Evolutionary conservation across 2,888 invertebrate genomes (phyloP), one percentile per base, ranked within the genome.

Genomic region (Ceramica pisi): DNA sequence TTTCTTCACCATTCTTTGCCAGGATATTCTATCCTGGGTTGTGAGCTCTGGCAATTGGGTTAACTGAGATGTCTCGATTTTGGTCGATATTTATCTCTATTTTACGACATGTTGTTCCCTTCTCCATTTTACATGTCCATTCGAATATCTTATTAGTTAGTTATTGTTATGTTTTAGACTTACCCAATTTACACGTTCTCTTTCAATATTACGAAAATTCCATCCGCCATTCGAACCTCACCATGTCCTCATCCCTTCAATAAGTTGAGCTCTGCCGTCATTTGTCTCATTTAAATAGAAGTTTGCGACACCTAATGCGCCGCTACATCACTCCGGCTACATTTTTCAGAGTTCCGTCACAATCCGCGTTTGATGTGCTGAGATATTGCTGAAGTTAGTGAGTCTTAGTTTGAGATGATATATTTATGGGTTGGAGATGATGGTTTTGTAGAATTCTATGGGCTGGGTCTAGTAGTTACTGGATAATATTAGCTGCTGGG

Each of bases 231-330:
- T 63, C 65, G 1, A 21, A 1, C 46, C 1, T 0, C 51, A 81
- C 73, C 6, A 31, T 61, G 55, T 38, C 71, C 78, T 21, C 71
- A 31, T 26, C 81, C 63, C 57, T n/a, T 71, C 61, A 79, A 73
- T 81, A 82, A 79, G 82, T 76, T 80, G 78, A 82, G 69, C 69
- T 14, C 53, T 80, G 64, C 69, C 83, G 89, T 90, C 92, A 92
- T 94, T 93, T 92, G 89, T 94, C 94, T 94, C 93, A 94, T 93
- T 94, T 94, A 94, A 94, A 94, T 91, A 89, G 89, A 90, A 89
- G 89, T 94, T 94, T 94, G 91, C 87, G 91, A 88, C 89, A 89
- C 89, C 90, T 92, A 93, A 93, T 92, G 91, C 91, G 88, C 80
- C 87, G 74, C 82, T 89, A 89, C 88, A 89, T 91, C 92, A 90